Conservation (phyloP, 2,113 vertebrate species). For the Pachypanchax playfairii region DNA sequence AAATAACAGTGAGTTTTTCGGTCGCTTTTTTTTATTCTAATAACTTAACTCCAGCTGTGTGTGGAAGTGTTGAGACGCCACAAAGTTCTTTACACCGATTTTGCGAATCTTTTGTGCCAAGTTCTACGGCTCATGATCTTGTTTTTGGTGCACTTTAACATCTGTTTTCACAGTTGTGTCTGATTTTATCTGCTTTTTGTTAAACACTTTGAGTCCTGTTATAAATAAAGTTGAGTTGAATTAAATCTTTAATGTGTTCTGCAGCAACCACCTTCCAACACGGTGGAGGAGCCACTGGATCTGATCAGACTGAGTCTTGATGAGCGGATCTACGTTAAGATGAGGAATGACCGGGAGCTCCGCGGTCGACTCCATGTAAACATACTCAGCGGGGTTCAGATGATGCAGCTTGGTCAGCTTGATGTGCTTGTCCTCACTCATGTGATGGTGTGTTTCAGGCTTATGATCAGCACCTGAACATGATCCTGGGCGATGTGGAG, state of each 20-base stretch:
- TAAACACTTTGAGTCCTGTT: too few species aligned
- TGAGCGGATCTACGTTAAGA: slow-evolving; percentile 97
- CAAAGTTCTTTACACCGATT: too few species aligned
- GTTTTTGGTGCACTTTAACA: too few species aligned
- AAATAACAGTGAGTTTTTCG: too few species aligned
- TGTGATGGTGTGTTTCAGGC: slow-evolving; percentile 78
- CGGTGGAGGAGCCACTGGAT: slow-evolving; percentile 95
- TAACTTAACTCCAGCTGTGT: too few species aligned
- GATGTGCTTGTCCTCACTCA: not conserved
- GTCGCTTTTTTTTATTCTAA: too few species aligned
- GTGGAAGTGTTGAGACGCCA: too few species aligned
- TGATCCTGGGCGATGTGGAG: slow-evolving; percentile 98
- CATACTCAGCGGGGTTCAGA: not conserved
- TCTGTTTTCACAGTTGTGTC: too few species aligned
- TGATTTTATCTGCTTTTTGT: too few species aligned
- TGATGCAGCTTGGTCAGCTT: not conserved
- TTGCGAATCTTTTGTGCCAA: too few species aligned
- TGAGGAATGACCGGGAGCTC: slow-evolving; percentile 97
- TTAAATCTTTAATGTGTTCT: not conserved
- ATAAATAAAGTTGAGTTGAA: too few species aligned
- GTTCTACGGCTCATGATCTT: too few species aligned
- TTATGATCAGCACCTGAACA: slow-evolving; percentile 98
- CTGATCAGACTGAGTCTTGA: slow-evolving; percentile 96
- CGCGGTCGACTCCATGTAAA: slow-evolving; percentile 92
- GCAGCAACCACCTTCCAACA: slow-evolving; percentile 93